Evolutionary conservation across 2,888 invertebrate species (phyloP).

Genomic region (Augochlorella aurata): DNA sequence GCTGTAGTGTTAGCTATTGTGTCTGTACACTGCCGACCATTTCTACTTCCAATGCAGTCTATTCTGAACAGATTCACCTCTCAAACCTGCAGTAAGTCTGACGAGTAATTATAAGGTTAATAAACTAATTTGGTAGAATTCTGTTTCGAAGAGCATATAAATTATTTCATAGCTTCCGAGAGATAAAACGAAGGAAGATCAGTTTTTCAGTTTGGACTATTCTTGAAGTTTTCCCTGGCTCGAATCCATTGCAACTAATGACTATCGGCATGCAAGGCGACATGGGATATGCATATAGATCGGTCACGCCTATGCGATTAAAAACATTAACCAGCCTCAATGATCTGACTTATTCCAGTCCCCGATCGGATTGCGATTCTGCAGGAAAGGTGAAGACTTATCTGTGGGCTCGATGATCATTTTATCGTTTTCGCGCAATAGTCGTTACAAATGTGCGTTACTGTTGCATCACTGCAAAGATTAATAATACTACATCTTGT

Average conservation of each 20-base stretch:
- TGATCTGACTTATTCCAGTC: slow-evolving; percentile 22
- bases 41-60: not conserved
- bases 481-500: not conserved
- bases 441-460: not conserved
- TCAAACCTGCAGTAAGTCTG: no score
- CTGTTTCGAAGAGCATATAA: not conserved
- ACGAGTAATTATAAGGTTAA: no score
- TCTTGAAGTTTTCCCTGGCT: slow-evolving; percentile 4
- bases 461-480: slow-evolving; percentile 3
- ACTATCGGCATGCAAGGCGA: slow-evolving; percentile 18
- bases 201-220: not conserved
- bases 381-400: slow-evolving; percentile 18
- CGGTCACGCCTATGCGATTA: slow-evolving; percentile 37
- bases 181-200: not conserved
- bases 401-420: not conserved
- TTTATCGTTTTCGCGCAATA: not conserved
- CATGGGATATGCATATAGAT: slow-evolving; percentile 25
- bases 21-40: not conserved
- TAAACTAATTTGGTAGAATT: not conserved
- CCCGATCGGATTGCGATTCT: slow-evolving; percentile 33
- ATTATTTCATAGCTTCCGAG: not conserved
- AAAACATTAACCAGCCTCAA: slow-evolving; percentile 48
- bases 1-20: not conserved
- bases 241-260: slow-evolving; percentile 23
- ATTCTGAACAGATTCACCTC: no score